Percentiles rank a stretch among this genome's conserved stretches.
Evolutionary conservation across 2,113 vertebrate genomes (phyloP).

Genomic region (Periophthalmus modestus): DNA sequence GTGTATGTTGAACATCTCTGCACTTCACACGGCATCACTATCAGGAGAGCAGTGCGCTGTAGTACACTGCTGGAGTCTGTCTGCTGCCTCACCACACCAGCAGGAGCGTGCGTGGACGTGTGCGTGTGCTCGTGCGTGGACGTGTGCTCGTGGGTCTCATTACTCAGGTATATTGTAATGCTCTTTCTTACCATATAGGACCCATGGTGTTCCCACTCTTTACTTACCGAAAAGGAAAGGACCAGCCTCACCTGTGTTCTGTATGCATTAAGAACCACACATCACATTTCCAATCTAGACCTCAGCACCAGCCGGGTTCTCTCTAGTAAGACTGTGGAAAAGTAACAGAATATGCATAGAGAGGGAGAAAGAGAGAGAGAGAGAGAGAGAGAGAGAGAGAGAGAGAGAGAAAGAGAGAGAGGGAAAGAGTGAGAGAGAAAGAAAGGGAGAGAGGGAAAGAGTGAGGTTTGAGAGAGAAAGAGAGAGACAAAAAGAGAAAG

Average conservation of each 20-base stretch:
- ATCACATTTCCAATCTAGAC: conserved; percentile 69
- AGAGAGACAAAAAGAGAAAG: conserved; percentile 4
- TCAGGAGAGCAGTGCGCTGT: conserved; percentile 57
- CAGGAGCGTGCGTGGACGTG: conserved; percentile 16
- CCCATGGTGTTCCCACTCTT: conserved; percentile 60
- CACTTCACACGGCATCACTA: conserved; percentile 70
- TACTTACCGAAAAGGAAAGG: conserved; percentile 56
- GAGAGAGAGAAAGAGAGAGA: conserved; percentile 13
- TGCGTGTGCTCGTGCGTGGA: conserved; percentile 17
- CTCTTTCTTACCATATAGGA: conserved; percentile 48
- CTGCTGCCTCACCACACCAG: conserved; percentile 54
- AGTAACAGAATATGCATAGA: conserved; percentile 50
- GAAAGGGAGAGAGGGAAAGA: conserved; percentile 6
- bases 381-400: conserved; percentile 7
- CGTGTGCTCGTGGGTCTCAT: conserved; percentile 63
- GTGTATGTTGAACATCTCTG: conserved; percentile 66
- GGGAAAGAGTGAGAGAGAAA: conserved; percentile 4
- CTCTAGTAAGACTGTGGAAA: conserved; percentile 47
- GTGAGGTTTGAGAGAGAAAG: not conserved
- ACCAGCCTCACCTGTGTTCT: conserved; percentile 66
- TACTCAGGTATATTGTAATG: conserved; percentile 63
- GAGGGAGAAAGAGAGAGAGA: conserved; percentile 2
- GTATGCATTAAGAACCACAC: conserved; percentile 70
- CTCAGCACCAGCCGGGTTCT: conserved; percentile 44
- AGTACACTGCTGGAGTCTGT: conserved; percentile 62